phyloP scores from a whole-genome alignment of 2,888 invertebrate species.

The Ochropleura leucogaster region DNA sequence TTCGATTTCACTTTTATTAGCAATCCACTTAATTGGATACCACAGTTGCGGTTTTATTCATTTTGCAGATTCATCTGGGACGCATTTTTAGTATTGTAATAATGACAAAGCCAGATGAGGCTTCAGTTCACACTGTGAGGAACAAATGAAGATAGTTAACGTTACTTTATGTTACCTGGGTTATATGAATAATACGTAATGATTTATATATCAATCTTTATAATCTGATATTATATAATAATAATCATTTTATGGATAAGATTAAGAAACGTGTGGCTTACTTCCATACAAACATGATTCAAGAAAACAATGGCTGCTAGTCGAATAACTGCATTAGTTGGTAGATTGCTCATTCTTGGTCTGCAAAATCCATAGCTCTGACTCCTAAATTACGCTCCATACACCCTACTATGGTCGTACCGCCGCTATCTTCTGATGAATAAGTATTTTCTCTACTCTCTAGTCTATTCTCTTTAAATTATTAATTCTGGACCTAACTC shows the following conservation, averaged over 20 bases:
- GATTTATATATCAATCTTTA: constrained; percentile 21
- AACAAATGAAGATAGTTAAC: constrained; percentile 32
- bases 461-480: constrained; percentile 6
- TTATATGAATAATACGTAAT: constrained; percentile 35
- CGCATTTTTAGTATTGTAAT: constrained; percentile 73
- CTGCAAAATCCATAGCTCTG: not conserved
- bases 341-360: not conserved
- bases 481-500: constrained; percentile 17
- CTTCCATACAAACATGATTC: not conserved
- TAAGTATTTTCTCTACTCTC: not conserved
- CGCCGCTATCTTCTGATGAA: not conserved
- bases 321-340: not conserved
- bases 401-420: not conserved
- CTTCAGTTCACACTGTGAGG: constrained; percentile 42
- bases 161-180: constrained; percentile 26
- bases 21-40: constrained; percentile 90
- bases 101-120: constrained; percentile 63
- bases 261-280: not conserved
- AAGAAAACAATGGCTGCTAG: not conserved
- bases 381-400: not conserved
- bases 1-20: constrained; percentile 91
- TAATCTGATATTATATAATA: constrained; percentile 11
- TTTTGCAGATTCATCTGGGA: constrained; percentile 87
- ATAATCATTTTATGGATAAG: constrained; percentile 12
- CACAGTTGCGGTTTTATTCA: constrained; percentile 88